A percentile compares a stretch with the other conserved stretches of the same genome.
Conservation (phyloP, 2,113 vertebrate species). For the Excalfactoria chinensis region DNA sequence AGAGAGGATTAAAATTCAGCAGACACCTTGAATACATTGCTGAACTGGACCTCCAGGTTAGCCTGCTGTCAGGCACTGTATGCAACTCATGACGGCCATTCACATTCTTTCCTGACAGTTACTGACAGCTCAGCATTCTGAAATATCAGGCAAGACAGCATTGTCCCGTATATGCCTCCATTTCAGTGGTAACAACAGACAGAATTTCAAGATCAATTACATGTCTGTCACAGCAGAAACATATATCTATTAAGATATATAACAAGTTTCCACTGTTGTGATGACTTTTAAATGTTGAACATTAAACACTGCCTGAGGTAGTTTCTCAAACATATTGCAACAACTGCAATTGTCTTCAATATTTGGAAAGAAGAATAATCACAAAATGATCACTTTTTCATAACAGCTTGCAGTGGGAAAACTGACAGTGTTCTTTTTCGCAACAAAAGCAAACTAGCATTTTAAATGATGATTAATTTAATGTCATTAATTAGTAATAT, state of each 20-base stretch:
- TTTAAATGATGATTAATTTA: not conserved
- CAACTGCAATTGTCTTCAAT: not conserved
- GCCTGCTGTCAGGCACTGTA: not conserved
- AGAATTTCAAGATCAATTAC: not conserved
- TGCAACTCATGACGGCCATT: not conserved
- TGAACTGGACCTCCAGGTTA: not conserved
- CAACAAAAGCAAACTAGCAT: not conserved
- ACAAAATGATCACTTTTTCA: not conserved
- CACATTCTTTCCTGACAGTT: not conserved
- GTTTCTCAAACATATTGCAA: not conserved
- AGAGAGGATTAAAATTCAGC: not conserved
- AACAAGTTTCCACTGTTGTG: not conserved
- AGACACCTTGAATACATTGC: not conserved
- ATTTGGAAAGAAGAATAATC: slow-evolving; percentile 28
- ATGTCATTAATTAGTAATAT: not conserved
- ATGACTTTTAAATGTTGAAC: not conserved
- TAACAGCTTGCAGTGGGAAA: not conserved
- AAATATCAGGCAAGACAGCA: not conserved
- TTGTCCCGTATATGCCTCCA: not conserved
- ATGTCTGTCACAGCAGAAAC: not conserved
- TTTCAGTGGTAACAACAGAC: not conserved
- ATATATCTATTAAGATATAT: not conserved
- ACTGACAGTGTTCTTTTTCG: not conserved
- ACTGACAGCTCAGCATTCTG: not conserved
- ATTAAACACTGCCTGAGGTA: slow-evolving; percentile 1